Base-by-base conservation (phyloP, 2,113 vertebrate species). In the Sturnus vulgaris region DNA sequence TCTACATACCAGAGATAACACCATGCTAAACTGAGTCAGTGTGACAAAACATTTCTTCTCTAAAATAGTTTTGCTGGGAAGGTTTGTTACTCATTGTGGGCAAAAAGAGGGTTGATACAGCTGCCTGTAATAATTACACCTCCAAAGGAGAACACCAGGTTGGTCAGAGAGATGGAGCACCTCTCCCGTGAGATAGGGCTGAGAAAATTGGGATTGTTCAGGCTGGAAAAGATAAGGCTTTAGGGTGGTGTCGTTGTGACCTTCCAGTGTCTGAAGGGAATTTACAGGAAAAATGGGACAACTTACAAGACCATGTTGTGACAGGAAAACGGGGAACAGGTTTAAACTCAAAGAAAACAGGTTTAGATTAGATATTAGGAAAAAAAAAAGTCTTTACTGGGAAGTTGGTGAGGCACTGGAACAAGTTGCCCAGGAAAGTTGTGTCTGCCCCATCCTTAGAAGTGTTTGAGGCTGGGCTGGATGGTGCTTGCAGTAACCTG, bases 161-260 rank as follows among this genome's bases (percentile, higher is more conserved):
- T 33, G 63, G 11, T 31, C 47, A 42, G 11, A 60, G 30, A 19
- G 30, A 16, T 42, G 47, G 40, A 33, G 12, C 12, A 47, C 15
- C 8, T 35, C 30, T 49, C 47, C 40, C 31, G 19, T 13, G 35
- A 35, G 47, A 31, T 4, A 33, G 0, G 1, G 31, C 12, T 10
- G 30, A 56, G 25, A 28, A 25, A 76, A 63, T 0, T 42, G 15
- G 25, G 40, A 16, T 33, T 28, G 21, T 7, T 23, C 56, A 49
- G 8, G 31, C 47, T 14, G 40, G 49, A 23, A 21, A 68, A 47
- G 10, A 53, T 8, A 31, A 2, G 7, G 8, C 12, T 82, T 82
- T 0, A 2, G 14, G 12, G 4, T 28, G 27, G 31, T 39, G n/a
- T 42, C 1, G 0, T 19, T 55, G 40, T 21, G 25, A 25, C 11